phyloP scores from a whole-genome alignment of 2,113 vertebrate species.

The Brienomyrus brachyistius region DNA sequence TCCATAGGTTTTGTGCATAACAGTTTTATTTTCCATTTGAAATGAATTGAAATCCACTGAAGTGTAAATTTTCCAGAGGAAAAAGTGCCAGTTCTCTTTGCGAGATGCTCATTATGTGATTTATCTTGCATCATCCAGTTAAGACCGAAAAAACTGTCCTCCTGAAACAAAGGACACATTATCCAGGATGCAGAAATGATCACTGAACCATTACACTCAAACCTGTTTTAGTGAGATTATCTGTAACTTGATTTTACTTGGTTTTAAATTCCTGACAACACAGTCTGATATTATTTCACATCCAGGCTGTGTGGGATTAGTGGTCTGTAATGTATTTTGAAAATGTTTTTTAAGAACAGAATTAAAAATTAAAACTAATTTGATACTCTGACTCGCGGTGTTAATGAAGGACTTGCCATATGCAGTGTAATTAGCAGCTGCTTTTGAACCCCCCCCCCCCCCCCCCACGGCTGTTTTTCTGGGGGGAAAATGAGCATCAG shows the following conservation, averaged over 20 bases:
- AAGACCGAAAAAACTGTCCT: not conserved
- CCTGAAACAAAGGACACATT: not conserved
- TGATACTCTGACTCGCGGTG: constrained; percentile 35
- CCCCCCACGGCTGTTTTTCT: constrained; percentile 34
- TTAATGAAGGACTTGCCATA: constrained; percentile 36
- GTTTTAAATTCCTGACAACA: not conserved
- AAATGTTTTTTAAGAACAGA: constrained; percentile 26
- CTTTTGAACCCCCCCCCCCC: constrained; percentile 26
- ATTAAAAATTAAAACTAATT: constrained; percentile 36
- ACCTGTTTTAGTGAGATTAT: not conserved
- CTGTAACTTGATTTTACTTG: not conserved
- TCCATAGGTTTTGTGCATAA: not conserved
- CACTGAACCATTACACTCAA: not conserved
- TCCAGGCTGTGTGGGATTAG: not conserved
- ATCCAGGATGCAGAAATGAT: not conserved
- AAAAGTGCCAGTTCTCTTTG: not conserved
- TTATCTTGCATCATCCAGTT: not conserved
- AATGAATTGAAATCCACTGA: not conserved
- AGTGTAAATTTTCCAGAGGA: not conserved
- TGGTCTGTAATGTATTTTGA: constrained; percentile 11
- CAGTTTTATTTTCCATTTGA: not conserved
- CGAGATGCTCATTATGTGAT: not conserved
- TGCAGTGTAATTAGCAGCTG: constrained; percentile 46
- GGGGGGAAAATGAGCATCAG: constrained; percentile 27
- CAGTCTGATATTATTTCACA: not conserved